A percentile compares a stretch with the other conserved stretches of the same genome.
Conservation (phyloP, 2,113 vertebrate species). For the Pomatostomus ruficeps region DNA sequence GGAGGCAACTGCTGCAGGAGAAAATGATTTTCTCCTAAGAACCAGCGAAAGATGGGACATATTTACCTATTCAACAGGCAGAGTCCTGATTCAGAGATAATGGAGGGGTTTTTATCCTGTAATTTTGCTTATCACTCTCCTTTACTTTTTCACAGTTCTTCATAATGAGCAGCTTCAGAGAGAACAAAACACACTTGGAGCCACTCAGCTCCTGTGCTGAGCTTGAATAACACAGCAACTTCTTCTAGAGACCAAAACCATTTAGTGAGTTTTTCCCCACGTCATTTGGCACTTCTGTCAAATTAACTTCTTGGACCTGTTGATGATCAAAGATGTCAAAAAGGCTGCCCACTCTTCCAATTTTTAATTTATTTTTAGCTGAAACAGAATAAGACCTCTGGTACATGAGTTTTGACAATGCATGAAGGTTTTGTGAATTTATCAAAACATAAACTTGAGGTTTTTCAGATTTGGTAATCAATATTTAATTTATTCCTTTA, state of each 20-base stretch:
- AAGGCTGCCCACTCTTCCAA: not conserved
- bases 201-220: not conserved
- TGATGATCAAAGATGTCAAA: not conserved
- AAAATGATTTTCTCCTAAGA: not conserved
- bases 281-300: not conserved
- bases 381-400: not conserved
- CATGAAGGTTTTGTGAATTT: not conserved
- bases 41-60: not conserved
- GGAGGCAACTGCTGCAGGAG: not conserved
- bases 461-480: conserved; percentile 9
- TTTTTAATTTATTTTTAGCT: not conserved
- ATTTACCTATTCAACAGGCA: not conserved
- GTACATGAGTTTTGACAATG: not conserved
- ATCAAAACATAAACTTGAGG: not conserved
- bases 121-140: not conserved
- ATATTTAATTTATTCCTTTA: conserved; percentile 20
- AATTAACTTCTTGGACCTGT: not conserved
- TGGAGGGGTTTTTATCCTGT: not conserved
- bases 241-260: not conserved
- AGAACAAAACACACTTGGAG: not conserved
- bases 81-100: not conserved
- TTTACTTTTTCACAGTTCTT: not conserved
- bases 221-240: not conserved
- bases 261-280: not conserved
- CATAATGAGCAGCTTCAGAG: not conserved